A percentile compares a stretch with the other conserved stretches of the same genome.
These are phyloP conservation scores for Coregonus ussuriensis DNA, from an alignment of 2,797 vertebrate species.

Conservation along the genomic window DNA sequence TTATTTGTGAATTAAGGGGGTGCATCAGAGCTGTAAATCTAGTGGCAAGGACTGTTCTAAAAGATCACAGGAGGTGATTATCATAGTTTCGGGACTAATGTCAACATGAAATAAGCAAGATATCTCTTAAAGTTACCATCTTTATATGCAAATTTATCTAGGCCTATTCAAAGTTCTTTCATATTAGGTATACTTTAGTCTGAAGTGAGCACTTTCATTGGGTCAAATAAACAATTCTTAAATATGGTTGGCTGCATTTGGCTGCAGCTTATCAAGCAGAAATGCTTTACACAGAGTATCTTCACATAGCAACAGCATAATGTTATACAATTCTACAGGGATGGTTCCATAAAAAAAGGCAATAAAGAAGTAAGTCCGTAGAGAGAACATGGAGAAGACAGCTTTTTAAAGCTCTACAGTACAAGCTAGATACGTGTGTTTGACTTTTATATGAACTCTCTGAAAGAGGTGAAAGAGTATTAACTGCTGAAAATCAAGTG, in stretches of 20 bases:
- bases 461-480: neutral
- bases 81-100: neutral
- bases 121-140: neutral
- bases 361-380: neutral
- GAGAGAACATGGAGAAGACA: no score
- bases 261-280: neutral
- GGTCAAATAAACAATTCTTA: neutral
- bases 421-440: neutral
- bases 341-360: neutral
- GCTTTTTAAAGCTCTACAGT: neutral
- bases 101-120: no score
- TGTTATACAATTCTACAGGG: neutral
- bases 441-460: neutral
- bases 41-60: neutral
- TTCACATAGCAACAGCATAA: neutral
- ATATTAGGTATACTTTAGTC: neutral
- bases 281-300: neutral
- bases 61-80: neutral
- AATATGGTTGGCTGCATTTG: no score
- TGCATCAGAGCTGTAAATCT: neutral
- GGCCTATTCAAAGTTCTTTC: neutral
- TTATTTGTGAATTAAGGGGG: constrained; percentile 5
- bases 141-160: neutral
- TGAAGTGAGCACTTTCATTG: neutral
- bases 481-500: neutral